Base-by-base conservation (phyloP, 1,140 invertebrate species). In the Triops longicaudatus region DNA sequence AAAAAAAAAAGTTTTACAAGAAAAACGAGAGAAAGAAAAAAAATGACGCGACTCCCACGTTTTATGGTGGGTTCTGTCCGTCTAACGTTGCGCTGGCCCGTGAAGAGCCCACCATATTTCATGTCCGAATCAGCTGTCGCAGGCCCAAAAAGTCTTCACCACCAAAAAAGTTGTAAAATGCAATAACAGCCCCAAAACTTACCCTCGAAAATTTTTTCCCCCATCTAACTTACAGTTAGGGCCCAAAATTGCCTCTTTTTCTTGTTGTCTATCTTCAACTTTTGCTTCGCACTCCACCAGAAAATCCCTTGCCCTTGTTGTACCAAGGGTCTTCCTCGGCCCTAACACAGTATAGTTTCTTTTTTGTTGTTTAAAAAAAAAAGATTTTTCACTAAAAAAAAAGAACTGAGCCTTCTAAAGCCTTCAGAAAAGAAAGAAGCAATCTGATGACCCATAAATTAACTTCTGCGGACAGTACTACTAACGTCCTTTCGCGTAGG, bases 131-230 rank as follows among this genome's bases (percentile, higher is more conserved):
- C 50, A 63, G 50, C 50, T 63, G 50, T 63, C 50, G 50, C 50
- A 63, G 50, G 50, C 50, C 50, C 50, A 63, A 63, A 63, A 63
- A 63, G 50, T 63, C 50, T 63, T 63, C 50, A 63, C 50, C 50
- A 63, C 50, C 17, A 22, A 63, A 63, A 63, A 63, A 63, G 50
- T 22, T 63, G 50, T 63, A 63, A 63, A 63, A 63, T 63, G 50
- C 50, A 63, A 63, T 63, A 63, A 17, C 50, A 63, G 50, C 50
- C 50, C 50, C 50, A 63, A 63, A 63, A 63, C 50, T 63, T n/a
- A 63, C 50, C 50, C 50, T 63, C 50, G 5, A 63, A 63, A 63
- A 63, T n/a, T n/a, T 63, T 63, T 17, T 63, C 17, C 22, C 17
- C 17, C 50, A 17, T 22, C 22, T 63, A 63, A 63, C 50, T 63